Base-by-base conservation (phyloP, 2,113 vertebrate genomes). In the Urocitellus parryii region DNA sequence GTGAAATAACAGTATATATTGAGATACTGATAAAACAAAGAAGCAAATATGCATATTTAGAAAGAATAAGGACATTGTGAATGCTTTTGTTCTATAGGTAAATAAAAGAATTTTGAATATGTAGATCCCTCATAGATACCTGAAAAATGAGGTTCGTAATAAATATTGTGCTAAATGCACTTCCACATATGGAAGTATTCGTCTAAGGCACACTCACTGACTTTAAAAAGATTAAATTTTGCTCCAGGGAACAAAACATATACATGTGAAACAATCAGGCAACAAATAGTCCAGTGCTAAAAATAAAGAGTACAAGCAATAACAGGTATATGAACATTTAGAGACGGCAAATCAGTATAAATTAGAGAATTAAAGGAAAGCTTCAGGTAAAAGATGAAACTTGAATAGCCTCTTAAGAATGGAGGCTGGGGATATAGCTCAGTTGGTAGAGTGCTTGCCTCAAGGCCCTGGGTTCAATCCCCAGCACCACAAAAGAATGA, bases 41-140 rank as follows among this genome's bases (percentile, higher is more conserved):
- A 76, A 89, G 27, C 39, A 91, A 95, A 65, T 91, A 61, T 0
- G 1, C 27, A 56, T 84, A 70, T 39, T 88, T 68, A 74, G 8
- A 92, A 20, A 93, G 91, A 90, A 88, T 90, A 76, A 93, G 42
- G 22, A 67, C 34, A 79, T 45, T 32, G 56, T 12, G 67, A 84
- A 34, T 92, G 20, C n/a, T 90, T 95, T 83, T 95, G 20, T 63
- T 53, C 67, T 77, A 11, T n/a, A 5, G 80, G 20, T 88, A 16
- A 91, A 93, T 67, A 68, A 91, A 93, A 88, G 24, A 85, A 72
- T 83, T 93, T 78, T 96, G 85, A 93, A 78, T 67, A 58, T 39
- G 16, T 24, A 7, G 32, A 0, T 32, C 45, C 12, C 32, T 85
- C 39, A 77, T 32, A 92, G 88, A 88, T 61, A 88, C 70, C 32